Evolutionary conservation across 2,113 vertebrate species (phyloP).

Genomic region (Pseudolaguvia tuberculata): DNA sequence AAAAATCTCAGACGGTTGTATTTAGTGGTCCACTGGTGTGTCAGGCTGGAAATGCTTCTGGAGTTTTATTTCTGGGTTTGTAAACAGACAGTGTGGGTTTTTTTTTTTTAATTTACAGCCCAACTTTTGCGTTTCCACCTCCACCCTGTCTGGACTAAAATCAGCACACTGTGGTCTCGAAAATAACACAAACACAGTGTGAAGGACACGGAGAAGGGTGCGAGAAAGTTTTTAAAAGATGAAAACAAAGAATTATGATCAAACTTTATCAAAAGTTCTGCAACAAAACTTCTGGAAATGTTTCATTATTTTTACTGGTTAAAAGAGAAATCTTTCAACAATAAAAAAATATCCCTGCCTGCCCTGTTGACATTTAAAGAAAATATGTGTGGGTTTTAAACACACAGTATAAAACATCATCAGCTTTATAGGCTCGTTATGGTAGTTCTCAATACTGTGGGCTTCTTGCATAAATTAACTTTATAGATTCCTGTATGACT

Average conservation of each 20-base stretch:
- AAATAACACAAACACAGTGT: conserved; percentile 23
- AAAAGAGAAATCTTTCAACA: background rate
- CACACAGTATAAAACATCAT: background rate
- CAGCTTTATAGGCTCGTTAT: no score
- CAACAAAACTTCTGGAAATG: background rate
- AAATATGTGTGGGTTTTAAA: no score
- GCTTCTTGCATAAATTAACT: no score
- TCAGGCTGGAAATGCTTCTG: background rate
- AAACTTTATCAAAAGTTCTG: background rate
- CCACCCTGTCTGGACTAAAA: conserved; percentile 67
- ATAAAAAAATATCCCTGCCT: background rate
- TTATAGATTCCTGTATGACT: no score
- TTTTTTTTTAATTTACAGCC: conserved; percentile 52
- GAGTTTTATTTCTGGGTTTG: conserved; percentile 44
- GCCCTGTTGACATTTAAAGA: background rate
- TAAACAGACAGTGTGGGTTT: conserved; percentile 45
- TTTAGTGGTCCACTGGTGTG: no score
- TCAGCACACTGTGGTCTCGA: conserved; percentile 56
- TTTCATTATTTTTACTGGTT: background rate
- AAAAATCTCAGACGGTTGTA: background rate
- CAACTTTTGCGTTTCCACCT: conserved; percentile 53
- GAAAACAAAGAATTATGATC: background rate
- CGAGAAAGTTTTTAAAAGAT: background rate
- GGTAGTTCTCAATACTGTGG: no score
- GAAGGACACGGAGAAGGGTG: background rate